Base-by-base conservation (phyloP, 2,888 invertebrate genomes). In the Scaptomyza tumidula region DNA sequence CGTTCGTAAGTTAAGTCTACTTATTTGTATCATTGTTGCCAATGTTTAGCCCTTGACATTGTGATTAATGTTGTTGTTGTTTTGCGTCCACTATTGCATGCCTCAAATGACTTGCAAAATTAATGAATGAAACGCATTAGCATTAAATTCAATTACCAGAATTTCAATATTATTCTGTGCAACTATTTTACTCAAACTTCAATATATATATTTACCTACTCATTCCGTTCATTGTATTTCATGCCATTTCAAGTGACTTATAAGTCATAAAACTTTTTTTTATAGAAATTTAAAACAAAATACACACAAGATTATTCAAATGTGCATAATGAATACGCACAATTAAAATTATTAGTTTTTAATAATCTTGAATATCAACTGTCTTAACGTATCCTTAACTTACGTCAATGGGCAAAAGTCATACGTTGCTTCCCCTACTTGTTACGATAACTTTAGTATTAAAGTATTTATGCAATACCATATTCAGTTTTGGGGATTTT, bases 91-190 rank as follows among this genome's bases (percentile, higher is more conserved):
- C 11, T 33, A 27, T 80, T 63, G 85, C 82, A 80, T 85, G 83
- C 35, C 52, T n/a, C 14, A 19, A 60, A 45, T 70, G 63, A 63
- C 76, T 78, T 80, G 50, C 48, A 74, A 83, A 82, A 52, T 71
- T 66, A 74, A 82, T 82, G 71, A 41, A 37, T 24, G n/a, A 19
- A 60, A 41, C 53, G 49, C 48, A 54, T 56, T 65, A 19, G 52
- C 52, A 75, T 75, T 67, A 62, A 76, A 74, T 72, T 80, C 64
- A 82, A 78, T 68, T 61, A 55, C 45, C 14, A 61, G 19, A 24
- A 44, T 52, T 50, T 53, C 14, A n/a, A 43, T 46, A 58, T 45
- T 46, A 27, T 5, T 37, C 43, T 24, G 33, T 46, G 35, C 11
- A 48, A 11, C 4, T 48, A n/a, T 37, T 37, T n/a, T n/a, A 37